Conservation (phyloP, 2,888 invertebrate genomes). For the Ennomos erosarius region DNA sequence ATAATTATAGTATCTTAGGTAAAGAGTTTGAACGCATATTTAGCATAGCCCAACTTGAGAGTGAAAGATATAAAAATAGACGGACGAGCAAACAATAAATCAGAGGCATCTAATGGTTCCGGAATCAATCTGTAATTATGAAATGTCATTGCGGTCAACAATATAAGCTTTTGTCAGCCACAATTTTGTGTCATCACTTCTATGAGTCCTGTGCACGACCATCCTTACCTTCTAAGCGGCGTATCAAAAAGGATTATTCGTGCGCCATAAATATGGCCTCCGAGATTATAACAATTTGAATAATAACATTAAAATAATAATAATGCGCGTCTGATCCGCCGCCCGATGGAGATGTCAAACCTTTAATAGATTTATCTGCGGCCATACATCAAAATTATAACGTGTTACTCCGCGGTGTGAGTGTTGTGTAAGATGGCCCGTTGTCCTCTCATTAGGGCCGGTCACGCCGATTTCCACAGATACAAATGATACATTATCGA, state of each 20-base stretch:
- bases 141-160: too few relatives aligned
- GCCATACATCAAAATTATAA: conserved; percentile 64
- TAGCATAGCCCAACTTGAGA: too few relatives aligned
- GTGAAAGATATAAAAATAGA: too few relatives aligned
- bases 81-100: too few relatives aligned
- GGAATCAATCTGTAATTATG: too few relatives aligned
- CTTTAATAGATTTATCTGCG: conserved; percentile 78
- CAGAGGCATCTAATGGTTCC: too few relatives aligned
- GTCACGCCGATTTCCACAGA: conserved; percentile 52
- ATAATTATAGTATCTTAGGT: too few relatives aligned
- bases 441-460: conserved; percentile 69
- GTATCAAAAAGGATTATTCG: conserved; percentile 77
- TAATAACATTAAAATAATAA: conserved; percentile 82
- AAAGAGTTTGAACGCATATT: too few relatives aligned
- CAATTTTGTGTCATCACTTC: too few relatives aligned
- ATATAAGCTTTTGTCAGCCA: too few relatives aligned
- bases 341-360: conserved; percentile 68
- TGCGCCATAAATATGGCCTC: conserved; percentile 77
- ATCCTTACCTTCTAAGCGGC: conserved; percentile 65
- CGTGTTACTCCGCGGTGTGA: conserved; percentile 47
- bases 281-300: conserved; percentile 82
- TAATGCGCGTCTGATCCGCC: conserved; percentile 62
- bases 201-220: conserved; percentile 24
- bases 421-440: conserved; percentile 58
- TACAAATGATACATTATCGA: conserved; percentile 51